A percentile compares a stretch with the other conserved stretches of the same genome.
Evolutionary conservation across 2,888 invertebrate species (phyloP).

Genomic region (Cyaniris semiargus): DNA sequence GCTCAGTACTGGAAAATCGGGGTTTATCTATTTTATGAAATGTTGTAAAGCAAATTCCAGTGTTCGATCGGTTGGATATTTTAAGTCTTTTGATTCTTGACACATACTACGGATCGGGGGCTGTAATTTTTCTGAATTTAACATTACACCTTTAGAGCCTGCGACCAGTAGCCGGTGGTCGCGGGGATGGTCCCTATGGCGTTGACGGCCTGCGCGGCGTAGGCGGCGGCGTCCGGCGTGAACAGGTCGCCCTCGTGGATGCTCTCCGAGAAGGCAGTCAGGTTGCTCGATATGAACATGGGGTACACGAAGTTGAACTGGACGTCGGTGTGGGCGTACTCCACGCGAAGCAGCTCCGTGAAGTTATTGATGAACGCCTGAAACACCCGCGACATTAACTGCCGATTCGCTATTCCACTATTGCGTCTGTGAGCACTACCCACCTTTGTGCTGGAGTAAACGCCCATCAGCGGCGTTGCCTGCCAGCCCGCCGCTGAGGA

Average conservation of each 20-base stretch:
- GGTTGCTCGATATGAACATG: neutral
- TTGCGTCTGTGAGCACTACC: no score
- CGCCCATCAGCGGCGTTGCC: constrained; percentile 1
- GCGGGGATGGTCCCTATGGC: neutral
- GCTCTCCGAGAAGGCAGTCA: neutral
- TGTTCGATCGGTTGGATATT: no score
- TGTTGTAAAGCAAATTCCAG: no score
- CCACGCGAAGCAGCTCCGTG: neutral
- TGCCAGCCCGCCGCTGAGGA: neutral
- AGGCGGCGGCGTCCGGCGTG: neutral
- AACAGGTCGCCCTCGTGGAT: neutral
- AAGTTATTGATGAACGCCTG: neutral
- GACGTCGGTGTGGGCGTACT: constrained; percentile 4
- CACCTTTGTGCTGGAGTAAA: constrained; percentile 23
- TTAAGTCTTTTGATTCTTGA: no score
- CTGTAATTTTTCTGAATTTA: no score
- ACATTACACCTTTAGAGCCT: neutral
- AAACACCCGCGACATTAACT: neutral
- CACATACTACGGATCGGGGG: no score
- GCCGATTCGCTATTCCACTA: no score
- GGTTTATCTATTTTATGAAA: no score
- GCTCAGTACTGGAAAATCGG: no score
- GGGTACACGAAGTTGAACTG: neutral
- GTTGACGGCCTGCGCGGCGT: neutral
- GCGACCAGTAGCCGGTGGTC: neutral